Base-by-base conservation (phyloP, 2,113 vertebrate species). In the Pachyramphus minor region DNA sequence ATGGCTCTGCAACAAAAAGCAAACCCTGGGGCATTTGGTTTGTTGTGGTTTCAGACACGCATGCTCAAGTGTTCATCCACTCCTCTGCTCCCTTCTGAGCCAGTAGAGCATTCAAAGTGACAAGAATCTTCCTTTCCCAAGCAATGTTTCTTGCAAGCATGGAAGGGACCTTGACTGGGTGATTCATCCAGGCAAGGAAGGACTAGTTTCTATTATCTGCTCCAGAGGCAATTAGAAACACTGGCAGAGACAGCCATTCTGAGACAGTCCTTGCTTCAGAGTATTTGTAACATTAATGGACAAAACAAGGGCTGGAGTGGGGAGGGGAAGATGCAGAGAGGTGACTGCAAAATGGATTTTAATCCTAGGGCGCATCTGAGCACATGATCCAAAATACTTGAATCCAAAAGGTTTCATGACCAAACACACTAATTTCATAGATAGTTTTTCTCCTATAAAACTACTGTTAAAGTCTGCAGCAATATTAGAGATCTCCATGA, bases 1-100 rank as follows among this genome's bases (percentile, higher is more conserved):
- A 81, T 2, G 14, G 79, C 53, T 96, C 56, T 81, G 53, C 69
- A 96, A 90, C 76, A 89, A 95, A 95, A 96, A 94, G 83, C 73
- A 96, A 68, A 89, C 60, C 93, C 95, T 62, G 80, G 35, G 95
- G 95, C 90, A 81, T 17, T 13, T 33, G 93, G 69, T 62, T 72
- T 94, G 62, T 60, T 95, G 69, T 82, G 90, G 96, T 89, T 96
- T 92, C 80, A 87, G 66, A 89, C 64, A 86, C 0, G 20, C 84
- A 89, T 24, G 14, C 10, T 6, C 1, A 0, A 74, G 18, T 49
- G 42, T 84, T 91, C 85, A 75, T 58, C 90, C 68, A 71, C 42
- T 37, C 72, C 44, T 85, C 28, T 66, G 59, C 67, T 77, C 52
- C 56, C 52, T 90, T 86, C 76, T 37, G 69, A 89, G 72, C 52